Evolutionary conservation across 2,113 vertebrate species (phyloP).

Genomic region (Zosterops pallidus): DNA sequence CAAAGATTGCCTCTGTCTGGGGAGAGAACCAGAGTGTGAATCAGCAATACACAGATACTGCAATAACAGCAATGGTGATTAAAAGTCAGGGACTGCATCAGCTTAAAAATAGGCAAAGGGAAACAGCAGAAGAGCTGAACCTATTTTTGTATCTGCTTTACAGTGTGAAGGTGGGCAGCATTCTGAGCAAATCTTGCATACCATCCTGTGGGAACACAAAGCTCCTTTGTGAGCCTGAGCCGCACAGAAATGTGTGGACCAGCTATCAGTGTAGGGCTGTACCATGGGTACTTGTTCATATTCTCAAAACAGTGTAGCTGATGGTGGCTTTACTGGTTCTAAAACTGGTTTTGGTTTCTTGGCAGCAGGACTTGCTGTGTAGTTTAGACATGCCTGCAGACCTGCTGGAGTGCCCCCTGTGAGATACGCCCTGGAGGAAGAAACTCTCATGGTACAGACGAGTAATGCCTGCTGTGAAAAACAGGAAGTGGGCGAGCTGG

Average conservation of each 20-base stretch:
- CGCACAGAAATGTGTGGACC: neutral
- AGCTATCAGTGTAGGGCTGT: neutral
- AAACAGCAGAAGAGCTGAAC: neutral
- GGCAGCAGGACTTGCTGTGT: neutral
- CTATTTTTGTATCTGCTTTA: neutral
- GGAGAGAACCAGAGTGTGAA: neutral
- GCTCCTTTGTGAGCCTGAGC: neutral
- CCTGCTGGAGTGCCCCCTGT: neutral
- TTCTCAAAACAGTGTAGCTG: neutral
- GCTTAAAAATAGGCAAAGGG: neutral
- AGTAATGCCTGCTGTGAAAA: neutral
- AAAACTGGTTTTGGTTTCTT: constrained; percentile 10
- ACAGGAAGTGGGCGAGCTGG: neutral
- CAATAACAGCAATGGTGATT: neutral
- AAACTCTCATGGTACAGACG: neutral
- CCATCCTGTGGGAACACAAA: neutral
- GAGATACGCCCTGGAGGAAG: neutral
- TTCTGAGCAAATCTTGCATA: neutral
- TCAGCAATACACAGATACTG: neutral
- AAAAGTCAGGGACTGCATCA: neutral
- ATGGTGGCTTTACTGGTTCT: neutral
- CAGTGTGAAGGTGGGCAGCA: neutral
- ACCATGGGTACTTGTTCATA: neutral
- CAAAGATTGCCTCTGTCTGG: neutral
- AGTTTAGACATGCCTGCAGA: neutral